Conservation (phyloP, 2,797 vertebrate genomes). For the Acanthornis magna region DNA sequence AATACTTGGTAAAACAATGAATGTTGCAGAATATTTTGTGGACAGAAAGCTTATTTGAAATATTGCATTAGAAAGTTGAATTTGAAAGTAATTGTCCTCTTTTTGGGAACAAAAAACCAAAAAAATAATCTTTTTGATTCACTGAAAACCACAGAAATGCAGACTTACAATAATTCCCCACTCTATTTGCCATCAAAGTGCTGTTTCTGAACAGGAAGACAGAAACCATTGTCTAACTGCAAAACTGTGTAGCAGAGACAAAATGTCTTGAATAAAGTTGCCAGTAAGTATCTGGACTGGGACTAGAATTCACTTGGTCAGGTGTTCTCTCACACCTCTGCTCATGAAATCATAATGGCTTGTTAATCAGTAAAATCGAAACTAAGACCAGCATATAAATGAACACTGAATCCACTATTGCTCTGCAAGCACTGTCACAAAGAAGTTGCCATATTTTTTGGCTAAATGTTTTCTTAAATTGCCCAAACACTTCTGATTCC, state of each 20-base stretch:
- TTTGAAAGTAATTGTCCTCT: not conserved
- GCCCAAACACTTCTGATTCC: not conserved
- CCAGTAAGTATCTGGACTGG: not conserved
- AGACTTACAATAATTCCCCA: not conserved
- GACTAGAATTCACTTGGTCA: not conserved
- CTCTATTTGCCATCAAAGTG: not conserved
- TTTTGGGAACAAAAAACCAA: not conserved
- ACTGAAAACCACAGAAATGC: not conserved
- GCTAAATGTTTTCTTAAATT: not conserved
- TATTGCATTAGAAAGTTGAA: not conserved
- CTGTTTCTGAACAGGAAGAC: not conserved
- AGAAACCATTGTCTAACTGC: not conserved
- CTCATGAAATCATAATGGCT: not conserved
- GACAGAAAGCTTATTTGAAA: not conserved
- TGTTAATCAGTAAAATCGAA: not conserved
- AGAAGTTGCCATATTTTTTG: not conserved
- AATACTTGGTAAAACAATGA: not conserved
- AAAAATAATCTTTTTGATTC: rapidly evolving
- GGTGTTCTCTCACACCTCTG: not conserved
- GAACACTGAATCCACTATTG: not conserved
- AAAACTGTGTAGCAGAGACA: not conserved
- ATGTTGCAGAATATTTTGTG: not conserved
- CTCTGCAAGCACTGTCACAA: not conserved
- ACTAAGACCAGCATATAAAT: not conserved
- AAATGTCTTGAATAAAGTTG: not conserved